Evolutionary conservation across 1,140 invertebrate genomes (phyloP), one percentile per base, ranked within the genome.

Genomic region (Ceratina calcarata): DNA sequence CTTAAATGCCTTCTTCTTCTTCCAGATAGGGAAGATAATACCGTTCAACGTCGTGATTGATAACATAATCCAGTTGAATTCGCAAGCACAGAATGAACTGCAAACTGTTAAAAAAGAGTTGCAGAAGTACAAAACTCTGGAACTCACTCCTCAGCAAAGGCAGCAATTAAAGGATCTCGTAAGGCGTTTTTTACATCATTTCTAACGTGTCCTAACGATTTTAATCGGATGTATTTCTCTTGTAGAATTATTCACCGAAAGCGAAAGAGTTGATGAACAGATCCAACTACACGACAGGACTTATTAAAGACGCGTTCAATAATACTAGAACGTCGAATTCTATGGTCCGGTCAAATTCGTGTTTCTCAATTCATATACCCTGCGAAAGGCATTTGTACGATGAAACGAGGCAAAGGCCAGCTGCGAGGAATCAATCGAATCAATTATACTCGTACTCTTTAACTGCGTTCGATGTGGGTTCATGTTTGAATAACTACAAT

Each of bases 1-100:
- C n/a, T n/a, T n/a, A n/a, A n/a, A n/a, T n/a, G n/a, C n/a, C n/a
- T 53, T 13, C 58, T 83, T 49, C 18, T 68, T 53, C 68, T 81
- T 64, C 18, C 20, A 87, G 86, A 20, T 62, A 20, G 89, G 80
- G 57, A 90, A 83, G 84, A 82, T 87, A 62, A 78, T 84, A 73
- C 89, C 87, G n/a, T 84, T 80, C 51, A 85, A 89, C 27, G 81
- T 85, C 12, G 57, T 91, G 16, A 85, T 91, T 51, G 87, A 91
- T 37, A 84, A 86, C 20, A 81, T 91, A 20, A 87, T 91, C 32
- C 67, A 71, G 37, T 66, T 91, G 8, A 87, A 85, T 18, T 74
- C 86, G 0, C 66, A 78, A 65, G 76, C 85, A 1, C 87, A 90
- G 72, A 82, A 83, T 37, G 85, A 92, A 74, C 76, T 91, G n/a